Evolutionary conservation across 1,140 invertebrate genomes (phyloP), one percentile per base, ranked within the genome.

Genomic region (Musca domestica): DNA sequence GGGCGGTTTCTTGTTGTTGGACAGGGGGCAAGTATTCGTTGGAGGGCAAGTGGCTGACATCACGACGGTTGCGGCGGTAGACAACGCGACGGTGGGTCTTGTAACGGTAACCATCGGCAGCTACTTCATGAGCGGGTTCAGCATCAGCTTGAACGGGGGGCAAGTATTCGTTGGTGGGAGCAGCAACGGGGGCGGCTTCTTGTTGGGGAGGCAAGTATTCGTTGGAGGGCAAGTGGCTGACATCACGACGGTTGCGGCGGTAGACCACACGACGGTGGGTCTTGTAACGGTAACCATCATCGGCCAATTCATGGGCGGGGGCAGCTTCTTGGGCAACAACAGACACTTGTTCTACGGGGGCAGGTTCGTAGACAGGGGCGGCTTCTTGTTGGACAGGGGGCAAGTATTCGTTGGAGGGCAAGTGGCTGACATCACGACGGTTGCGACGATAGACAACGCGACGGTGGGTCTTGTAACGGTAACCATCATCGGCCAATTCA

Each of bases 351-450:
- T 67, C 65, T 25, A 61, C 67, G 30, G 67, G 67, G 52, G 23
- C 48, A n/a, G 41, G 41, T 63, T 67, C 63, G 22, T 56, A 67
- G 14, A 56, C 27, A 48, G 67, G 27, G 17, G 64, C 56, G 20
- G 48, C 64, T 1, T 12, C 2, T 46, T 48, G 20, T 65, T 66
- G 51, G 20, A 64, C 64, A 20, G 67, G 47, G 3, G 56, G 69
- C 52, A 70, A 56, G 70, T 76, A 76, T 48, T 76, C 75, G 71
- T 73, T 73, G 66, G 70, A 70, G 2, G 73, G 73, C 67, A 74
- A 70, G 10, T 80, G 74, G 66, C 72, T 77, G n/a, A 74, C 74
- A 74, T 73, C 73, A 74, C 73, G 74, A 74, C 74, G 74, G 54
- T 76, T 58, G 58, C 76, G 68, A 67, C 76, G 72, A 69, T 67